These are phyloP conservation scores for Propithecus coquereli DNA, from an alignment of 2,113 vertebrate species.

Conservation along the genomic window DNA sequence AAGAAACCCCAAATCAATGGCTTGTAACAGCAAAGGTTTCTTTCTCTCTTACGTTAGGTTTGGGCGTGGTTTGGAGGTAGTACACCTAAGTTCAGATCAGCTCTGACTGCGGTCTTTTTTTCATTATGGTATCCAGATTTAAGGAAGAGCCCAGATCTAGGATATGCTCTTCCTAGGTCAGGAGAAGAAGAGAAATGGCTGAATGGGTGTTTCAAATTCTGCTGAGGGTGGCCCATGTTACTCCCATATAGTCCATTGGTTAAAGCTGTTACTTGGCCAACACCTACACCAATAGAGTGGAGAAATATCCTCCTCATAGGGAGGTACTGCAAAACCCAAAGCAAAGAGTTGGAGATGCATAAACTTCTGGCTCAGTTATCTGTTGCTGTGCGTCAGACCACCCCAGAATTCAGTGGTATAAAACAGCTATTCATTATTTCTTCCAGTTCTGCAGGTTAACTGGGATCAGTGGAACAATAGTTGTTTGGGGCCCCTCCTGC, in stretches of 20 bases:
- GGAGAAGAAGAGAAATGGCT: background rate
- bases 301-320: background rate
- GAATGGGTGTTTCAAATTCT: background rate
- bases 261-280: background rate
- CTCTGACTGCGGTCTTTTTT: background rate
- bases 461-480: background rate
- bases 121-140: no score
- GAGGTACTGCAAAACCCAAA: fast-evolving
- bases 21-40: background rate
- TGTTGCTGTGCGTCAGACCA: background rate
- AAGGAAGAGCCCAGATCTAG: background rate
- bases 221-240: background rate
- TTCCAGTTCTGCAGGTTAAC: background rate
- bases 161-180: background rate
- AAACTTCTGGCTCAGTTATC: background rate
- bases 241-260: background rate
- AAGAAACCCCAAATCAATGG: background rate
- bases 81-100: background rate
- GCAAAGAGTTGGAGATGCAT: background rate
- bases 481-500: background rate
- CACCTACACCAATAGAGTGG: background rate
- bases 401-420: background rate
- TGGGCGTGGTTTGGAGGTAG: background rate
- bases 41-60: background rate
- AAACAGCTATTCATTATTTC: background rate